Conservation (phyloP, 2,888 invertebrate genomes). For the Siphlonurus alternatus region DNA sequence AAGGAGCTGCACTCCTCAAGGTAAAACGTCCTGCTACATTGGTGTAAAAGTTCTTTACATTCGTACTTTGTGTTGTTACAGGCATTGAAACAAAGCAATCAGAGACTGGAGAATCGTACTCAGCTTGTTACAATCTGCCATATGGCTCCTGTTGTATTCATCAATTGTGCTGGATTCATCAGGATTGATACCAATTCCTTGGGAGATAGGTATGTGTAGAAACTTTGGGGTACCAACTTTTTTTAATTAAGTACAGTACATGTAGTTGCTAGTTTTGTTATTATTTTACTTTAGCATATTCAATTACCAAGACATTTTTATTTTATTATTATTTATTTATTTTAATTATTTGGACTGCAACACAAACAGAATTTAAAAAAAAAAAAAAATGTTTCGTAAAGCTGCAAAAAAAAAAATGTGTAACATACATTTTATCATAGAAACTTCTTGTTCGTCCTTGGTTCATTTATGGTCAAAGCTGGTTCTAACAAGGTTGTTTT, state of each 20-base stretch:
- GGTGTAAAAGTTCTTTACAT: background rate
- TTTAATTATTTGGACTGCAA: conserved; percentile 9
- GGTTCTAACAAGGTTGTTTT: no score
- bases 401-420: no score
- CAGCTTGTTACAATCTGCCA: conserved; percentile 90
- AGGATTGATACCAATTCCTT: conserved; percentile 94
- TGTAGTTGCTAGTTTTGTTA: no score
- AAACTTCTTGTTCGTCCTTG: no score
- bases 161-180: conserved; percentile 97
- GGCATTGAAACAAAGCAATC: conserved; percentile 78
- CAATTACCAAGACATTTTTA: background rate
- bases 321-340: conserved; percentile 7
- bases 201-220: conserved; percentile 57
- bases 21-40: conserved; percentile 13
- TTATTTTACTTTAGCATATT: no score
- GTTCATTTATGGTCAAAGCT: no score
- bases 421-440: no score
- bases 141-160: conserved; percentile 96
- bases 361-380: no score
- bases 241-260: no score
- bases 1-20: conserved; percentile 73
- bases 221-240: no score
- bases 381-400: no score
- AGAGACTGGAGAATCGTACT: conserved; percentile 82
- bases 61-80: conserved; percentile 13